Evolutionary conservation across 1,140 invertebrate species (phyloP).

Genomic region (Nephila pilipes): DNA sequence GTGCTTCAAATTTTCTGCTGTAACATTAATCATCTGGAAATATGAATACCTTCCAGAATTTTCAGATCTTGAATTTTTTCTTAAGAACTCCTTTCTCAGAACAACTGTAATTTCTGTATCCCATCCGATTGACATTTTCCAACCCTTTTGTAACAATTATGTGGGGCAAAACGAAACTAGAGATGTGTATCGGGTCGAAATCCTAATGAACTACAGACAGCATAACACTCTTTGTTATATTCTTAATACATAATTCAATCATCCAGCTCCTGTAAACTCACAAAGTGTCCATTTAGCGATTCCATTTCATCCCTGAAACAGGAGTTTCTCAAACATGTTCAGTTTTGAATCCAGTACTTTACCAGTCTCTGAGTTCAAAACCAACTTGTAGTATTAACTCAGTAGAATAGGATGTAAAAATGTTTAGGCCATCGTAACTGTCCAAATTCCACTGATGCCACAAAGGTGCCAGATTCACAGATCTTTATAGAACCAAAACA

Average conservation of each 20-base stretch:
- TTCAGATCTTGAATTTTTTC: too few species aligned
- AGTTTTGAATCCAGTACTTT: background rate
- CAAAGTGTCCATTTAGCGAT: background rate
- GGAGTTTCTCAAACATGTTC: background rate
- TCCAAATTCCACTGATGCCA: too few species aligned
- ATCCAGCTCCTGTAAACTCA: background rate
- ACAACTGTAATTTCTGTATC: too few species aligned
- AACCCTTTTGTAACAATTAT: slow-evolving; percentile 23
- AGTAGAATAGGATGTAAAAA: too few species aligned
- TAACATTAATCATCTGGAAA: background rate
- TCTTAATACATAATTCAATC: background rate
- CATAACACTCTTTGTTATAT: slow-evolving; percentile 42
- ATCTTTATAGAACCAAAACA: too few species aligned
- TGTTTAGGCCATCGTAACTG: too few species aligned
- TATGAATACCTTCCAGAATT: background rate
- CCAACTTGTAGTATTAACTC: too few species aligned
- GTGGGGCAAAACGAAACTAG: slow-evolving; percentile 19
- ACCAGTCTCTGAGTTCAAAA: background rate
- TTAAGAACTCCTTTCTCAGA: too few species aligned
- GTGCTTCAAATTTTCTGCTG: background rate
- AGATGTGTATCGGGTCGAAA: slow-evolving; percentile 5
- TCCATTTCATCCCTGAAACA: slow-evolving; percentile 12
- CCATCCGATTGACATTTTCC: background rate
- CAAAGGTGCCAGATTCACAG: too few species aligned
- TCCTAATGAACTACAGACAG: slow-evolving; percentile 1